Conservation (phyloP, 2,113 vertebrate genomes). For the Cyprinodon brontotheroides region DNA sequence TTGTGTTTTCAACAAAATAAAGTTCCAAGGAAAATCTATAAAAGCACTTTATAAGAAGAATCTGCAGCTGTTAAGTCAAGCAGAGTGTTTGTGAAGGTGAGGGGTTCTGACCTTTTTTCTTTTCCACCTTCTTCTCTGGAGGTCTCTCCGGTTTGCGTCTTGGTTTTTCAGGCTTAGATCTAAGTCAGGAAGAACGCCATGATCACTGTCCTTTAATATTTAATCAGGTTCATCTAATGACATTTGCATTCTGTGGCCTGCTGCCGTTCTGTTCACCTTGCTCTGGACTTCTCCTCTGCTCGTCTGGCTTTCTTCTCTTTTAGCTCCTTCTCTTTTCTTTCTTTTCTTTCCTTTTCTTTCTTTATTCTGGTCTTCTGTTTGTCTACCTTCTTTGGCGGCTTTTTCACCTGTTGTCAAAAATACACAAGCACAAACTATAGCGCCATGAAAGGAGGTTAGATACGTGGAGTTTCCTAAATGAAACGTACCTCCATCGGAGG, state of each 20-base stretch:
- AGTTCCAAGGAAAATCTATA: neutral
- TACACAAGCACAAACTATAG: neutral
- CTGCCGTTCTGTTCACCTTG: conserved; percentile 71
- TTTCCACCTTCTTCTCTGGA: conserved; percentile 85
- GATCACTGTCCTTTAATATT: conserved; percentile 34
- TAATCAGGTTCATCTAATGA: conserved; percentile 33
- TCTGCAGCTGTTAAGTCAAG: neutral
- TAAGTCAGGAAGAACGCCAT: conserved; percentile 51
- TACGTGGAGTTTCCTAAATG: neutral
- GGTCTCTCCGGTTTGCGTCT: conserved; percentile 84
- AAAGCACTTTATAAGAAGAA: neutral
- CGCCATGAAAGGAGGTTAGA: neutral
- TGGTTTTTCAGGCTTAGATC: conserved; percentile 86
- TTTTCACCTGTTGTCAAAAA: conserved; percentile 81
- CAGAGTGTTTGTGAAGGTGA: neutral
- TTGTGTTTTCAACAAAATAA: neutral
- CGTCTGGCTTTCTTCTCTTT: conserved; percentile 76
- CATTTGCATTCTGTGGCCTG: neutral
- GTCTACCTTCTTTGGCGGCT: conserved; percentile 82
- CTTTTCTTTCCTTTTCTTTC: conserved; percentile 86
- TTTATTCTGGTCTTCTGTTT: conserved; percentile 84
- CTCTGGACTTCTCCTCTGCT: conserved; percentile 85
- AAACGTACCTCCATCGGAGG: conserved; percentile 66
- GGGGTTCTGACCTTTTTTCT: conserved; percentile 88
- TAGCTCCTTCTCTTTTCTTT: conserved; percentile 72